Conservation (phyloP, 92 coral and sea anemone species). For the Zoanthus solanderi region DNA sequence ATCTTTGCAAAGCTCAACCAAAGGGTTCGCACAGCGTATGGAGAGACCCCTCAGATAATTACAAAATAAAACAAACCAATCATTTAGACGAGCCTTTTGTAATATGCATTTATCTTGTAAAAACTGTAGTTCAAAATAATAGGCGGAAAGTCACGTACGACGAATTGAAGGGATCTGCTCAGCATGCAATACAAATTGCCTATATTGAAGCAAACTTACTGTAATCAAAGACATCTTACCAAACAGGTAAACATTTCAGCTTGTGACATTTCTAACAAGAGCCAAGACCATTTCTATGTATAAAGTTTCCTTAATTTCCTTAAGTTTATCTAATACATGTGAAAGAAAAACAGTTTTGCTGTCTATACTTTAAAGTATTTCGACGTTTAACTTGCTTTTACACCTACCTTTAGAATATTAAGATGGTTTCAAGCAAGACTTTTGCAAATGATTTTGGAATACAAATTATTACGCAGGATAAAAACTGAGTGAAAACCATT, state of each 20-base stretch:
- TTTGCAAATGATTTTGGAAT: neutral
- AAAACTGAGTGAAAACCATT: neutral
- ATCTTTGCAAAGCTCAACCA: neutral
- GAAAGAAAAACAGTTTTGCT: neutral
- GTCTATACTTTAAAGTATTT: too few relatives aligned
- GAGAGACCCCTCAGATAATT: neutral
- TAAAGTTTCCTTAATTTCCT: too few relatives aligned
- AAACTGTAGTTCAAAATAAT: neutral
- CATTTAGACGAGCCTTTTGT: constrained; percentile 26
- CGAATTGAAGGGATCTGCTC: neutral
- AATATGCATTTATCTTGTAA: constrained; percentile 14
- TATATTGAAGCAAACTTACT: neutral
- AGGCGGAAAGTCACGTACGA: neutral
- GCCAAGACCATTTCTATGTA: too few relatives aligned
- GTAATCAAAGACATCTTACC: neutral
- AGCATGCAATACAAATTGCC: neutral
- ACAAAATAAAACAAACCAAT: constrained; percentile 37
- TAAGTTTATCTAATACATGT: too few relatives aligned
- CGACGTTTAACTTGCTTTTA: neutral
- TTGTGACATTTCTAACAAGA: neutral
- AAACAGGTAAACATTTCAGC: neutral
- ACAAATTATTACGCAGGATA: neutral
- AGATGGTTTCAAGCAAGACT: neutral
- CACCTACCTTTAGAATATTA: neutral
- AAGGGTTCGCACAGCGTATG: neutral